These are phyloP conservation scores for Pogonomyrmex californicus DNA, from an alignment of 1,140 invertebrate genomes.

Conservation along the genomic window DNA sequence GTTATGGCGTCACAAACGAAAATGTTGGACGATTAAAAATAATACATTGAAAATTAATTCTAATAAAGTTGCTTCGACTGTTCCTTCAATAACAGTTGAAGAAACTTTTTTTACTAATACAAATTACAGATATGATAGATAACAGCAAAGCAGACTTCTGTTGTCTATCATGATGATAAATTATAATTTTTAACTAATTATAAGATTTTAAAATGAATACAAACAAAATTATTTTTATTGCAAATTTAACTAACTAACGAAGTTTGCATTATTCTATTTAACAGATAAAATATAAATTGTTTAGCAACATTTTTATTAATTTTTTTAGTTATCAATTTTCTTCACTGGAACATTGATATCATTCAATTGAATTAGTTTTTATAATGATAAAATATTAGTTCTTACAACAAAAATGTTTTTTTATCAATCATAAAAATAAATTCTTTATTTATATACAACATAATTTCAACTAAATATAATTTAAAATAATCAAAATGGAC, in stretches of 20 bases:
- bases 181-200: neutral
- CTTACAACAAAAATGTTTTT: neutral
- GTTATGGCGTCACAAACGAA: conserved; percentile 83
- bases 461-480: neutral
- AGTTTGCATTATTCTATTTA: neutral
- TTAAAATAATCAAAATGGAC: neutral
- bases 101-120: conserved; percentile 75
- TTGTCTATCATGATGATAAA: neutral
- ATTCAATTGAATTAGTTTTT: neutral
- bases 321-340: neutral
- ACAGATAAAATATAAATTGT: neutral
- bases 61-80: neutral
- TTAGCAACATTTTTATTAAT: neutral
- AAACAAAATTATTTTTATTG: neutral
- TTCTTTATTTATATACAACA: neutral
- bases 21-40: neutral
- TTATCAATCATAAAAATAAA: neutral
- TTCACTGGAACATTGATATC: neutral
- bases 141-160: conserved; percentile 58
- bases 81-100: conserved; percentile 71
- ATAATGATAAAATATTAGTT: too few species aligned
- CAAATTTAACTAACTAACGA: neutral
- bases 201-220: neutral
- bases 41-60: neutral
- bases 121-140: conserved; percentile 79